Evolutionary conservation across 2,888 invertebrate genomes (phyloP).

Genomic region (Phrixothrix hirtus): DNA sequence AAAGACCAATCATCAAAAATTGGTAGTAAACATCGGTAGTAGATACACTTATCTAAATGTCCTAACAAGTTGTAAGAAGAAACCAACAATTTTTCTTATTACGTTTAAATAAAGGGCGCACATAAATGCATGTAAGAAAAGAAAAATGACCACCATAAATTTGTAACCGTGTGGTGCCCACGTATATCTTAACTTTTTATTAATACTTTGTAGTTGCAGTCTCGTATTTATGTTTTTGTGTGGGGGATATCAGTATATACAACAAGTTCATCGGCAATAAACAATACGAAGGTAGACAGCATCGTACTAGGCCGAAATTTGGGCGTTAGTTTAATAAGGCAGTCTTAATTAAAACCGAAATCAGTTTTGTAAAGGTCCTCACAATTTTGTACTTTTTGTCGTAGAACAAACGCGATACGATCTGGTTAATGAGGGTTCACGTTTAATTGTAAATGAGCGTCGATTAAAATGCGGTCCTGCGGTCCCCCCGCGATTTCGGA

Average conservation of each 20-base stretch:
- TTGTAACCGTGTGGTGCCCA: slow-evolving; percentile 30
- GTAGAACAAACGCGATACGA: background rate
- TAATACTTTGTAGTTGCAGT: slow-evolving; percentile 30
- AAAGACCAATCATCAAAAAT: background rate
- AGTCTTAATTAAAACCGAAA: slow-evolving; percentile 10
- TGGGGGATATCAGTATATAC: slow-evolving; percentile 32
- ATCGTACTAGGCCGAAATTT: slow-evolving; percentile 2
- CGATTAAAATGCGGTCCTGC: slow-evolving; percentile 19
- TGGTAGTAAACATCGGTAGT: slow-evolving; percentile 2
- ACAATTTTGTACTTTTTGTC: slow-evolving; percentile 1
- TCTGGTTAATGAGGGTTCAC: slow-evolving; percentile 8
- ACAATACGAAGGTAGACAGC: slow-evolving; percentile 19
- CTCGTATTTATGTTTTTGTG: slow-evolving; percentile 33
- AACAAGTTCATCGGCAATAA: slow-evolving; percentile 32
- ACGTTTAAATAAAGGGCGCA: slow-evolving; percentile 15
- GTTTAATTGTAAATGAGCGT: slow-evolving; percentile 15
- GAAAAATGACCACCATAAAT: slow-evolving; percentile 30
- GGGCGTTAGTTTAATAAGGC: background rate
- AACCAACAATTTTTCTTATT: slow-evolving; percentile 16
- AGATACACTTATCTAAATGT: slow-evolving; percentile 12
- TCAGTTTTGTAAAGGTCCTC: background rate
- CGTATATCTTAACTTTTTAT: slow-evolving; percentile 28
- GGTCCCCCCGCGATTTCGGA: slow-evolving; percentile 23
- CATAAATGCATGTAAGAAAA: slow-evolving; percentile 19
- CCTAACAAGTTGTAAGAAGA: slow-evolving; percentile 20